Evolutionary conservation across 2,797 vertebrate species (phyloP).

Genomic region (Taenioides sp.): DNA sequence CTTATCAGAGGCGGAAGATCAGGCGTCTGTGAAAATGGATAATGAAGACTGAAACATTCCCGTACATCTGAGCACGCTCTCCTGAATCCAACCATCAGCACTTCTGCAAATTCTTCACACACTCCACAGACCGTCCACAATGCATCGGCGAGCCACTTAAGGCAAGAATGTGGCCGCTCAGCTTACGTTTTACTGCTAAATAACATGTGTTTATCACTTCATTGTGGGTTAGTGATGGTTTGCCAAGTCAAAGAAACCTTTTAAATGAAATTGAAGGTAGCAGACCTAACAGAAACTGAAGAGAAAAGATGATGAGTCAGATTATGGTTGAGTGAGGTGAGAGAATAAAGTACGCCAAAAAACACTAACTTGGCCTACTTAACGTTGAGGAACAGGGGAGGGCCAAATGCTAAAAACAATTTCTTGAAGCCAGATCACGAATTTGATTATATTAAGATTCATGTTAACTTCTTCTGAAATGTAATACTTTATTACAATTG

Average conservation of each 20-base stretch:
- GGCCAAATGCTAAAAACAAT: too few relatives aligned
- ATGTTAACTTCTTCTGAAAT: too few relatives aligned
- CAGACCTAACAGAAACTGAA: not conserved
- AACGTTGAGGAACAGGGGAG: too few relatives aligned
- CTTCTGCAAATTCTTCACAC: conserved; percentile 30
- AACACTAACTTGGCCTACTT: too few relatives aligned
- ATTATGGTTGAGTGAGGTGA: conserved; percentile 1
- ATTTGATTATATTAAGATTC: too few relatives aligned
- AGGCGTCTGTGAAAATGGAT: conserved; percentile 23
- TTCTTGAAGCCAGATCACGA: too few relatives aligned
- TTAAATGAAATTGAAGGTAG: conserved; percentile 12
- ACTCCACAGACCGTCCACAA: conserved; percentile 23
- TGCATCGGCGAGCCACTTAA: conserved; percentile 17
- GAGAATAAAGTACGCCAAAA: too few relatives aligned
- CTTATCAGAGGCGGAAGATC: conserved; percentile 31
- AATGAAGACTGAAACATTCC: conserved; percentile 42
- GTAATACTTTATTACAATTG: too few relatives aligned
- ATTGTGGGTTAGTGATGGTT: conserved; percentile 15
- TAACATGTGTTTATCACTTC: conserved; percentile 29
- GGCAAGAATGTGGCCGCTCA: conserved; percentile 26
- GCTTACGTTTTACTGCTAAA: conserved; percentile 19
- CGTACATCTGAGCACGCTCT: conserved; percentile 35
- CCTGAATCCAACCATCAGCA: conserved; percentile 35
- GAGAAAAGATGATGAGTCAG: conserved; percentile 34
- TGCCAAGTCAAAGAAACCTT: conserved; percentile 20